These are phyloP conservation scores for Leucophora obtusa DNA, from an alignment of 2,888 invertebrate genomes.

Conservation along the genomic window DNA sequence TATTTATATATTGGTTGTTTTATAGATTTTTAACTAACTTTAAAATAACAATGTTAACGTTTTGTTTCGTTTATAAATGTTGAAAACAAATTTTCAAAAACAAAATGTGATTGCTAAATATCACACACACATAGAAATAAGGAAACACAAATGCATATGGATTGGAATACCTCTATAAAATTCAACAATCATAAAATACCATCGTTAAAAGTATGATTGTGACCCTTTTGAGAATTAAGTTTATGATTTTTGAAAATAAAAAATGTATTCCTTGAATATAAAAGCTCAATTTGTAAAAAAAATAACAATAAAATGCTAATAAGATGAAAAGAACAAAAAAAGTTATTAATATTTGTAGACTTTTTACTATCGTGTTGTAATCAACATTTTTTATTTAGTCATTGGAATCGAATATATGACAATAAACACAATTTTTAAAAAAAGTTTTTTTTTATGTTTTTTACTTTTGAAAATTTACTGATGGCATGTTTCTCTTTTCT, in stretches of 20 bases:
- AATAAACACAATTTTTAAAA: neutral
- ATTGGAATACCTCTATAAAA: conserved; percentile 15
- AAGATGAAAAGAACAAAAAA: conserved; percentile 1
- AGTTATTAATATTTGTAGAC: neutral
- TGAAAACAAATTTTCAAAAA: neutral
- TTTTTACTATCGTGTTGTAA: neutral
- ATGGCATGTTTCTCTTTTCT: too few relatives aligned
- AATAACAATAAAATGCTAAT: conserved; percentile 42
- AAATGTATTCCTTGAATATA: conserved; percentile 20
- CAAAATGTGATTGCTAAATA: neutral
- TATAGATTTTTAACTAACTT: conserved; percentile 16
- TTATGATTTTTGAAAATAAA: conserved; percentile 11
- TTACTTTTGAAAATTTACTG: too few relatives aligned
- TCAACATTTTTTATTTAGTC: neutral
- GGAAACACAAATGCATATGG: too few relatives aligned
- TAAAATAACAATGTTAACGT: conserved; percentile 12
- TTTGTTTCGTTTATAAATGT: conserved; percentile 18
- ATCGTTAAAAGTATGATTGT: conserved; percentile 28
- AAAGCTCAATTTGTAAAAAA: conserved; percentile 44
- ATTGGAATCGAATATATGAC: neutral
- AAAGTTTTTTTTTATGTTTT: too few relatives aligned
- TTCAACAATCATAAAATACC: conserved; percentile 40
- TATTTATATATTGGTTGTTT: neutral
- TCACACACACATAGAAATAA: too few relatives aligned
- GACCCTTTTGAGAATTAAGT: conserved; percentile 32